Percentiles rank a stretch among this genome's conserved stretches.
Evolutionary conservation across 2,797 vertebrate species (phyloP).

Genomic region (Erethizon dorsatum): DNA sequence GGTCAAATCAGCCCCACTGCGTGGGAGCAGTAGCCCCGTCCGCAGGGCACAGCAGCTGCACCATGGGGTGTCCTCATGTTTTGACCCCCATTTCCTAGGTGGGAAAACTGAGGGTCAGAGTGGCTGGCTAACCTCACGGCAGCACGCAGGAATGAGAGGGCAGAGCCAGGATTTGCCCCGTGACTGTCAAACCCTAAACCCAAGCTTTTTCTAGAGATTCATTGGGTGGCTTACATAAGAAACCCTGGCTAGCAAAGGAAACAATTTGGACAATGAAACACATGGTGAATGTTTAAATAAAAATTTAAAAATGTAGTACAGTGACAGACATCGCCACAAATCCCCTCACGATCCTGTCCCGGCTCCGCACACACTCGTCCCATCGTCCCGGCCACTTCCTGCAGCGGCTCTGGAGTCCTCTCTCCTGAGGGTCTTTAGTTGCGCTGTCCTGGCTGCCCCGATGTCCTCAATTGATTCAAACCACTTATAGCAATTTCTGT

Average conservation of each 20-base stretch:
- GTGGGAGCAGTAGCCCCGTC: neutral
- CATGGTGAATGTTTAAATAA: neutral
- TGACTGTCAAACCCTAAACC: constrained; percentile 11
- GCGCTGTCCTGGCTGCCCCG: neutral
- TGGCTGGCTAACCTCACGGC: constrained; percentile 31
- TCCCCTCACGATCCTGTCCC: neutral
- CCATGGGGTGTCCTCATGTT: neutral
- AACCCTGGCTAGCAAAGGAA: neutral
- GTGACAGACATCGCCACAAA: neutral
- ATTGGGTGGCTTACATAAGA: constrained; percentile 28
- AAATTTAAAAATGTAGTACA: neutral
- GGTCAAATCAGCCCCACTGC: constrained; percentile 47
- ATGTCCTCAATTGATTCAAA: neutral
- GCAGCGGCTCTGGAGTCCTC: neutral
- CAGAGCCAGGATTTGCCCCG: neutral
- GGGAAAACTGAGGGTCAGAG: constrained; percentile 46
- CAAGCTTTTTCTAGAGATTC: neutral
- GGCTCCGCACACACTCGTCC: neutral
- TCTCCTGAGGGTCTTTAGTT: neutral
- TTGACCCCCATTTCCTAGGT: constrained; percentile 23
- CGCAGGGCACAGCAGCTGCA: neutral
- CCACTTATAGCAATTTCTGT: neutral
- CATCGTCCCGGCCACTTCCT: neutral
- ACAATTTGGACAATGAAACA: constrained; percentile 18
- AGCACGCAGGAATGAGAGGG: neutral